Conservation (phyloP, 2,888 invertebrate genomes). For the Ophraella communa region DNA sequence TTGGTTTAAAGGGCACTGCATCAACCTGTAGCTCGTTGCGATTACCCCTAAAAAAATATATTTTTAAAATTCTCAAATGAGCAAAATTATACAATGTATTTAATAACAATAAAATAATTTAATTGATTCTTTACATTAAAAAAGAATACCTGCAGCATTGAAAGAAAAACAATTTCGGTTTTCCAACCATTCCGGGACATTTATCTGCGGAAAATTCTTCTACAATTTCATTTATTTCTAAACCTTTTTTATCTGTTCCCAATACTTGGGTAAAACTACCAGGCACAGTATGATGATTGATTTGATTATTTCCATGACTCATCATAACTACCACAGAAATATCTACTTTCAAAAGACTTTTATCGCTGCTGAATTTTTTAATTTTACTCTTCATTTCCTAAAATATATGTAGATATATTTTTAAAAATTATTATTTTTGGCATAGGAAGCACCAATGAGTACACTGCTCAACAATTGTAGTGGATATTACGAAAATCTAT, state of each 20-base stretch:
- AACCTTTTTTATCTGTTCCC: conserved; percentile 64
- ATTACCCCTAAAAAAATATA: conserved; percentile 47
- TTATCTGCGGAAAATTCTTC: conserved; percentile 66
- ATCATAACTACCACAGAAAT: conserved; percentile 71
- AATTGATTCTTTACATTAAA: too few species aligned
- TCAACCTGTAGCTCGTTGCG: conserved; percentile 42
- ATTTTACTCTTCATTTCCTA: conserved; percentile 53
- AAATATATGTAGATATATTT: conserved; percentile 12
- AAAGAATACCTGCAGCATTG: conserved; percentile 76
- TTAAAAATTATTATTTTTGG: conserved; percentile 14
- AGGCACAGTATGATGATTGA: conserved; percentile 46
- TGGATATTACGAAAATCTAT: too few species aligned
- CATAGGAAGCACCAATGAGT: too few species aligned
- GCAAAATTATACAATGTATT: too few species aligned
- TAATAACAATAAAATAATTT: too few species aligned
- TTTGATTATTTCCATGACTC: conserved; percentile 67
- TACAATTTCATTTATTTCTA: conserved; percentile 64
- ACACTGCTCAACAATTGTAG: too few species aligned
- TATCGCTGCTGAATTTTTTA: conserved; percentile 56
- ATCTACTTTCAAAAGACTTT: conserved; percentile 62
- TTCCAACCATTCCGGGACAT: conserved; percentile 63
- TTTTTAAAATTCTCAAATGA: too few species aligned
- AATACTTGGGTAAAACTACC: conserved; percentile 65
- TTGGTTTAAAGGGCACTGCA: conserved; percentile 40
- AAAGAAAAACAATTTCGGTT: conserved; percentile 77